A percentile compares a stretch with the other conserved stretches of the same genome.
phyloP scores from a whole-genome alignment of 2,888 invertebrate species.

The Podotricha telesiphe region DNA sequence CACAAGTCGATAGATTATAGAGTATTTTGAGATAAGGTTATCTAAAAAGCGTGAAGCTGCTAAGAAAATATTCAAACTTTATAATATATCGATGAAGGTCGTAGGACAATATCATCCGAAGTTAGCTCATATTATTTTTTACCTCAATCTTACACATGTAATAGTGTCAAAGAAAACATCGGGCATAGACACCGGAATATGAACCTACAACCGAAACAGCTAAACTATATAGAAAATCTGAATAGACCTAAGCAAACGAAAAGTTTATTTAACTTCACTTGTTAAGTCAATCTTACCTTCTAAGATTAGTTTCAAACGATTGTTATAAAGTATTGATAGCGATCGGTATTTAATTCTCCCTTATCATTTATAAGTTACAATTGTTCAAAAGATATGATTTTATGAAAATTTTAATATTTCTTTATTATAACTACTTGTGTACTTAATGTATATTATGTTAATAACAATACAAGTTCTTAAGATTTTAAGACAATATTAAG shows the following conservation, averaged over 20 bases:
- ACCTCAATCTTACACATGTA: too few species aligned
- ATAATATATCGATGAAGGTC: too few species aligned
- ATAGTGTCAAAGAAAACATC: too few species aligned
- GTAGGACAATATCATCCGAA: too few species aligned
- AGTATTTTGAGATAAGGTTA: too few species aligned
- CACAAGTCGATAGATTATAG: too few species aligned
- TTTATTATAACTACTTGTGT: background rate
- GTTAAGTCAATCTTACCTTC: constrained; percentile 36
- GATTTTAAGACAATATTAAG: constrained; percentile 2
- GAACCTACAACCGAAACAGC: too few species aligned
- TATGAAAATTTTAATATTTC: background rate
- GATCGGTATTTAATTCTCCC: constrained; percentile 8
- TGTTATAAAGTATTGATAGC: constrained; percentile 27
- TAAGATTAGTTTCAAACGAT: constrained; percentile 39
- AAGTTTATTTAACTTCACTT: constrained; percentile 37
- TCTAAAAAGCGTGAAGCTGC: too few species aligned
- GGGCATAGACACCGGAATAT: too few species aligned
- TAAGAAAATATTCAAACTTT: too few species aligned
- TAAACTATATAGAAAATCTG: background rate
- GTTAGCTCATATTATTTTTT: too few species aligned
- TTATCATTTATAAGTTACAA: constrained; percentile 10
- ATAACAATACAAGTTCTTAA: too few species aligned
- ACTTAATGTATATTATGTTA: constrained; percentile 9
- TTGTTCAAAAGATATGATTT: constrained; percentile 12
- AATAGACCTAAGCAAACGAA: constrained; percentile 34